Evolutionary conservation across 2,888 invertebrate species (phyloP).

Genomic region (Tenthredo notha): DNA sequence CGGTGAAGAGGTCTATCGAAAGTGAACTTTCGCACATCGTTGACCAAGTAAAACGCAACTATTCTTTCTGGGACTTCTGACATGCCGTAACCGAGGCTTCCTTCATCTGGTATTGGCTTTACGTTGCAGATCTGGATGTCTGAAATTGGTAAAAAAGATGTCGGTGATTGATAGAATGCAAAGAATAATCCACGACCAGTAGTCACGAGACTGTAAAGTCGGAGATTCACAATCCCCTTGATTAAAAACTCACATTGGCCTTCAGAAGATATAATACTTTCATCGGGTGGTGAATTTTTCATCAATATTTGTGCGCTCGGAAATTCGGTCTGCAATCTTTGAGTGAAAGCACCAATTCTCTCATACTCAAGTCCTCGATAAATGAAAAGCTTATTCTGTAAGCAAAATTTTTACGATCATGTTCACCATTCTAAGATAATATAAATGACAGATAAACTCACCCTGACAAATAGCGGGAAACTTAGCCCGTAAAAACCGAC

Average conservation of each 20-base stretch:
- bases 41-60: conserved; percentile 93
- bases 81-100: conserved; percentile 80
- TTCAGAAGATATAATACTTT: conserved; percentile 90
- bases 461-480: conserved; percentile 96
- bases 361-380: conserved; percentile 98
- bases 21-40: conserved; percentile 94
- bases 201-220: not conserved
- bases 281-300: conserved; percentile 95
- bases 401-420: conserved; percentile 54
- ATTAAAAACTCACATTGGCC: conserved; percentile 85
- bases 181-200: not conserved
- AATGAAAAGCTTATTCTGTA: conserved; percentile 95
- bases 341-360: conserved; percentile 95
- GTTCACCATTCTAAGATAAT: conserved; percentile 33
- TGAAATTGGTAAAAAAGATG: conserved; percentile 72
- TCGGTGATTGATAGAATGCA: not conserved
- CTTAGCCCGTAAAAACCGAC: conserved; percentile 97
- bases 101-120: conserved; percentile 90
- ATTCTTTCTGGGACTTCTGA: conserved; percentile 92
- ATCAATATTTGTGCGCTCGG: conserved; percentile 96
- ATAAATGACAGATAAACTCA: conserved; percentile 79
- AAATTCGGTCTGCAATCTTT: conserved; percentile 95
- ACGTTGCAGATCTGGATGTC: conserved; percentile 97
- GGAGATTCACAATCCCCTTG: not conserved
- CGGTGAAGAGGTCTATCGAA: conserved; percentile 95